Percentiles rank a stretch among this genome's conserved stretches.
Evolutionary conservation across 2,113 vertebrate species (phyloP).

Genomic region (Entelurus aequoreus): DNA sequence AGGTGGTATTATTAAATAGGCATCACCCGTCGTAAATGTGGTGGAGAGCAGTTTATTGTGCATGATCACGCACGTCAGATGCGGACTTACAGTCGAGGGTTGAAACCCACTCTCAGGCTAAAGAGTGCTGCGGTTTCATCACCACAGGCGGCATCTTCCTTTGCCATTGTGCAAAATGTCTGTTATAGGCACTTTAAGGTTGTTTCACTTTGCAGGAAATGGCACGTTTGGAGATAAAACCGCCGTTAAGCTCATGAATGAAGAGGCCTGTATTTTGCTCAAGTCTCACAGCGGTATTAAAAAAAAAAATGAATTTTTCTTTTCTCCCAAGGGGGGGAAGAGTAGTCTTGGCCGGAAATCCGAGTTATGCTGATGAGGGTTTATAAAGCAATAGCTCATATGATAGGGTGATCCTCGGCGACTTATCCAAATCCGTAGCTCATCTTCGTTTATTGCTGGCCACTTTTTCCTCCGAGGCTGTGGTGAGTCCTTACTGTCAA

Average conservation of each 20-base stretch:
- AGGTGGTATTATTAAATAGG: no score
- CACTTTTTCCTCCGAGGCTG: slow-evolving; percentile 48
- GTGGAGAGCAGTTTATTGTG: no score
- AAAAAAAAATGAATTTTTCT: slow-evolving; percentile 2
- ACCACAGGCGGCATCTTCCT: not conserved
- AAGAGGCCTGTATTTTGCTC: slow-evolving; percentile 28
- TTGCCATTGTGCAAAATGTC: not conserved
- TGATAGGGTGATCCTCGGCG: slow-evolving; percentile 62
- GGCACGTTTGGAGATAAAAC: slow-evolving; percentile 12
- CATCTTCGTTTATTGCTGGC: slow-evolving; percentile 69
- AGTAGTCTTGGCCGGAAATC: slow-evolving; percentile 51
- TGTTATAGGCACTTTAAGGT: not conserved
- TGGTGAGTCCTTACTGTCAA: slow-evolving; percentile 36
- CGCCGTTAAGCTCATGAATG: slow-evolving; percentile 28
- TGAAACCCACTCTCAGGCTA: not conserved
- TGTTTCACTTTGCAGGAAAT: not conserved
- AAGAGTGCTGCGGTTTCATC: not conserved
- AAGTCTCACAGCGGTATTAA: slow-evolving; percentile 20
- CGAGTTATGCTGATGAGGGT: slow-evolving; percentile 63
- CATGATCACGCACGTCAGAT: no score
- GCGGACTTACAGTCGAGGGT: not conserved
- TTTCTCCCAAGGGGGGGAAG: slow-evolving; percentile 22
- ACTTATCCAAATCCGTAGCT: slow-evolving; percentile 68
- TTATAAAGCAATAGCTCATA: slow-evolving; percentile 64
- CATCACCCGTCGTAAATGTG: no score